Percentiles rank a stretch among this genome's conserved stretches.
phyloP scores from a whole-genome alignment of 2,113 vertebrate genomes.

The Corynorhinus townsendii region DNA sequence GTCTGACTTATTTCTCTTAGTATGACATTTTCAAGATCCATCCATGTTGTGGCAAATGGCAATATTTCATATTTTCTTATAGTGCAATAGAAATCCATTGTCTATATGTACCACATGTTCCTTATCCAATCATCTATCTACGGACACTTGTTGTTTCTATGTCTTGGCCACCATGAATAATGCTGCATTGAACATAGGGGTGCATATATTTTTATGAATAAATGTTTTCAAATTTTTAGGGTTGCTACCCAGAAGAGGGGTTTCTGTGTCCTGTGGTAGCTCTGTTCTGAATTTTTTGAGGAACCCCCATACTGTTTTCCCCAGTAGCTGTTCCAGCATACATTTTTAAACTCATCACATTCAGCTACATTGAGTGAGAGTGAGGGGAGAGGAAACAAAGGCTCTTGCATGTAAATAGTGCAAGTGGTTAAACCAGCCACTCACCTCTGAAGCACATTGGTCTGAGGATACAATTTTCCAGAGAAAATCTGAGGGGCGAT shows the following conservation, averaged over 20 bases:
- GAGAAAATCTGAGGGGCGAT: background rate
- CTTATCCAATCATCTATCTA: background rate
- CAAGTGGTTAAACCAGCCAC: rapidly evolving
- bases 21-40: background rate
- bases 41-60: background rate
- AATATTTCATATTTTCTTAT: background rate
- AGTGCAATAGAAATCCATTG: background rate
- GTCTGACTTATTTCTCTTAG: background rate
- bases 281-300: background rate
- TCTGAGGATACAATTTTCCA: background rate
- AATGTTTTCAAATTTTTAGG: background rate
- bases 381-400: background rate
- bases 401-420: rapidly evolving
- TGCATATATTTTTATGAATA: background rate
- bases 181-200: background rate
- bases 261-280: background rate
- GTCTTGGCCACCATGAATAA: background rate
- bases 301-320: background rate
- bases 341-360: background rate
- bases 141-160: background rate
- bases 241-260: background rate
- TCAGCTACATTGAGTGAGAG: background rate
- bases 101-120: background rate
- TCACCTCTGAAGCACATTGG: background rate
- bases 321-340: background rate